phyloP scores from a whole-genome alignment of 2,113 vertebrate genomes.

The Cyprinus carpio region DNA sequence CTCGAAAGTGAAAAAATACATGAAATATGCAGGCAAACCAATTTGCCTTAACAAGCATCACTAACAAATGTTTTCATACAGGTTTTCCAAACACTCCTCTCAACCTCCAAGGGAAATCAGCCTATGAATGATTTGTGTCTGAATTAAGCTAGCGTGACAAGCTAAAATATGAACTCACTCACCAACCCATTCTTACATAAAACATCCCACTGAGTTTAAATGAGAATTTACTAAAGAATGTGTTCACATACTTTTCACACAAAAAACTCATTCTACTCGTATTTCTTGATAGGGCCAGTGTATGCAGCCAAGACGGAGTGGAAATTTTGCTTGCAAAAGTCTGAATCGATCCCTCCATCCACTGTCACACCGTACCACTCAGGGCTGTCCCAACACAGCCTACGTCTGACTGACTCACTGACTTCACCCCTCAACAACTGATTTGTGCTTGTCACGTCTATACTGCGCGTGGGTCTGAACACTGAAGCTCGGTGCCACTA shows the following conservation, averaged over 20 bases:
- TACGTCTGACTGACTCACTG: conserved; percentile 23
- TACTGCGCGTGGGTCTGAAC: neutral
- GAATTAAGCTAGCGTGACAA: neutral
- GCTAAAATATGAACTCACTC: neutral
- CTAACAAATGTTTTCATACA: neutral
- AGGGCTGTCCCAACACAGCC: conserved; percentile 13
- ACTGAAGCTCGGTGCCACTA: neutral
- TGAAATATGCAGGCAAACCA: neutral
- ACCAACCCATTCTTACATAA: conserved; percentile 5
- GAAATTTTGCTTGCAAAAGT: neutral
- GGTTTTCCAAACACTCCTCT: neutral
- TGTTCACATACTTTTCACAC: neutral
- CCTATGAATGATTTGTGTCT: neutral
- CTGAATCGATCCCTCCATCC: neutral
- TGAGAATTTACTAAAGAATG: neutral
- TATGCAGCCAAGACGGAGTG: neutral
- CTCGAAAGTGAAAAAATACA: too few relatives aligned
- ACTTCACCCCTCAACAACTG: conserved; percentile 2
- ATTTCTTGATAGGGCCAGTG: conserved; percentile 5
- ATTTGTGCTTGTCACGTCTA: conserved; percentile 1
- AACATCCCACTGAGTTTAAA: neutral
- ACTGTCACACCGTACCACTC: conserved; percentile 6
- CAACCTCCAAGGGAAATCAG: neutral
- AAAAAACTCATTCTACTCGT: neutral
- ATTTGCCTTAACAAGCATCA: neutral